phyloP scores from a whole-genome alignment of 1,140 invertebrate genomes.

The Thrips palmi region DNA sequence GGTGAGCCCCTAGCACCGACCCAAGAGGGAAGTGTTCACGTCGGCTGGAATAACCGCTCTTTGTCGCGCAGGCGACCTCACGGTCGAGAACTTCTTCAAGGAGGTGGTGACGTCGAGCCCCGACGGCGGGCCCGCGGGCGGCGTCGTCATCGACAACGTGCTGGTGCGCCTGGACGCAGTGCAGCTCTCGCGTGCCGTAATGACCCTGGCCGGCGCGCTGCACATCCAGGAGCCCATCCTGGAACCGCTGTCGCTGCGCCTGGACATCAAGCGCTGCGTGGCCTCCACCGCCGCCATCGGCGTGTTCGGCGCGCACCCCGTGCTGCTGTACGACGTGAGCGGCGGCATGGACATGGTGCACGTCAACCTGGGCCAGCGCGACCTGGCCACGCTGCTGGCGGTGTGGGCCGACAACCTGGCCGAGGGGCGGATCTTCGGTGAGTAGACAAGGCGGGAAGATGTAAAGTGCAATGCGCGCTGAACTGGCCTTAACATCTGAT shows the following conservation, averaged over 20 bases:
- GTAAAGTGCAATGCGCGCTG: too few relatives aligned
- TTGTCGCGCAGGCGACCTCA: slow-evolving; percentile 48
- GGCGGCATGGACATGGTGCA: slow-evolving; percentile 43
- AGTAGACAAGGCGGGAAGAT: too few relatives aligned
- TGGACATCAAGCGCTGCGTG: slow-evolving; percentile 50
- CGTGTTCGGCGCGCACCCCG: slow-evolving; percentile 17
- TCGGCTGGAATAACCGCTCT: slow-evolving; percentile 11
- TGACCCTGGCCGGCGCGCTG: slow-evolving; percentile 45
- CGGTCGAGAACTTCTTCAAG: slow-evolving; percentile 65
- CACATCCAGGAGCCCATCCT: slow-evolving; percentile 61
- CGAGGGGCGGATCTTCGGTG: slow-evolving; percentile 25
- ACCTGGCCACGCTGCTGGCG: slow-evolving; percentile 43
- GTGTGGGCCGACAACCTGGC: slow-evolving; percentile 47
- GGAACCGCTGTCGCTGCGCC: slow-evolving; percentile 49
- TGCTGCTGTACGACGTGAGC: slow-evolving; percentile 39
- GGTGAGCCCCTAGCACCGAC: slow-evolving; percentile 35
- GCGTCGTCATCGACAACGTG: slow-evolving; percentile 45
- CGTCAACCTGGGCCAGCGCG: slow-evolving; percentile 50
- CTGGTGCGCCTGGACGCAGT: slow-evolving; percentile 44
- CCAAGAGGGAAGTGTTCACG: too few relatives aligned
- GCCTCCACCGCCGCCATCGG: slow-evolving; percentile 19
- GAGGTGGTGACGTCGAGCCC: slow-evolving; percentile 24
- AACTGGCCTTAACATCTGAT: too few relatives aligned
- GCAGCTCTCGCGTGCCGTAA: slow-evolving; percentile 48
- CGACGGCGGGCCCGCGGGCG: slow-evolving; percentile 18